Evolutionary conservation across 2,113 vertebrate genomes (phyloP).

Genomic region (Rhinogobius similis): DNA sequence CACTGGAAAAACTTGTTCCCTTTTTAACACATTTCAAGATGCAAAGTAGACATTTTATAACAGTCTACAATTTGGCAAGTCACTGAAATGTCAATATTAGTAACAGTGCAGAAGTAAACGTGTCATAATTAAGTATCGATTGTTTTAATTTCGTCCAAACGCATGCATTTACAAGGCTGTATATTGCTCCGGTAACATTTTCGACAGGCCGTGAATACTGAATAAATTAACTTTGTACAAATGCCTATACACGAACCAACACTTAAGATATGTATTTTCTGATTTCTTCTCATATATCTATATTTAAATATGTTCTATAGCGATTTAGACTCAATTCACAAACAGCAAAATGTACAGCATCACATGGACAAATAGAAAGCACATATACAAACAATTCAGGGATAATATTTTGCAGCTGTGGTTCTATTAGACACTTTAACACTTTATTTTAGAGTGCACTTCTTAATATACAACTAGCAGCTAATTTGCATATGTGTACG

Average conservation of each 20-base stretch:
- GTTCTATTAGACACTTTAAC: background rate
- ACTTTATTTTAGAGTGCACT: too few species aligned
- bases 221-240: constrained; percentile 69
- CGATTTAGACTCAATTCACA: constrained; percentile 19
- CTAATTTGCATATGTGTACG: too few species aligned
- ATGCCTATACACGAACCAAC: constrained; percentile 44
- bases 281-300: constrained; percentile 35
- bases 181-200: constrained; percentile 35
- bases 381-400: constrained; percentile 26
- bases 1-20: constrained; percentile 29
- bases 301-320: background rate
- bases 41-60: constrained; percentile 31
- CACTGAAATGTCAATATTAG: background rate
- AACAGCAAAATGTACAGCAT: constrained; percentile 61
- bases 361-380: constrained; percentile 42
- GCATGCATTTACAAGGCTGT: constrained; percentile 55
- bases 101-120: background rate
- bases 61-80: constrained; percentile 10
- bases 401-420: background rate
- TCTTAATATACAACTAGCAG: too few species aligned
- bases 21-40: constrained; percentile 11
- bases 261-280: constrained; percentile 28
- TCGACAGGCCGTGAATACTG: constrained; percentile 52
- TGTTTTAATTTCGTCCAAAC: constrained; percentile 18
- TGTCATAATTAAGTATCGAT: constrained; percentile 10